These are phyloP conservation scores for Antedon bifida DNA, from an alignment of 35 echinoderm and acorn worm species.

Conservation along the genomic window DNA sequence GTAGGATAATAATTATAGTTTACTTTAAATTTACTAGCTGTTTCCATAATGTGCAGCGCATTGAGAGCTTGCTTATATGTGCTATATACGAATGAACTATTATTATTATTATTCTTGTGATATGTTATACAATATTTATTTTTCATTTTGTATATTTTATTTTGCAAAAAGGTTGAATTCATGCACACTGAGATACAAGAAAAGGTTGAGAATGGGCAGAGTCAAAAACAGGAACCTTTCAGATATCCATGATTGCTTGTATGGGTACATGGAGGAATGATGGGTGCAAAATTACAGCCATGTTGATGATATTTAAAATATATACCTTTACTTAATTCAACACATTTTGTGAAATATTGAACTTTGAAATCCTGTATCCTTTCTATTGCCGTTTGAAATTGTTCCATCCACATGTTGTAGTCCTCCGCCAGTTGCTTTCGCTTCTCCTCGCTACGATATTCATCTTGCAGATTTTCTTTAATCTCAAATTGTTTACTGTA, in stretches of 20 bases:
- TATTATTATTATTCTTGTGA: too few species aligned
- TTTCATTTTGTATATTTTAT: too few species aligned
- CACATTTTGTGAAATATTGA: conserved; percentile 49
- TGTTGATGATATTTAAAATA: too few species aligned
- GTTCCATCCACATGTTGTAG: conserved; percentile 70
- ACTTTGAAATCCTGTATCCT: conserved; percentile 41
- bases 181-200: too few species aligned
- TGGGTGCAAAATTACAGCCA: too few species aligned
- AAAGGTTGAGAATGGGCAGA: too few species aligned
- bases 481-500: conserved; percentile 55
- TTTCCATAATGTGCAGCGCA: neutral
- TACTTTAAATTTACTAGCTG: neutral
- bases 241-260: too few species aligned
- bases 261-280: too few species aligned
- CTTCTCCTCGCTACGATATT: conserved; percentile 36
- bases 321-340: conserved; percentile 64
- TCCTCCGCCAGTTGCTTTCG: conserved; percentile 39
- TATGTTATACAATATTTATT: too few species aligned
- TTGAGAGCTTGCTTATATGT: too few species aligned
- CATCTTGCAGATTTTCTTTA: conserved; percentile 59
- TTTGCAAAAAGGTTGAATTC: too few species aligned
- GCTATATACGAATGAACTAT: neutral
- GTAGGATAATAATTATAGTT: neutral
- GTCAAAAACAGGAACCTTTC: too few species aligned
- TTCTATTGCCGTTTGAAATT: conserved; percentile 62